These are phyloP conservation scores for Leptatherina wallacei DNA, from an alignment of 2,797 vertebrate species.

Conservation along the genomic window DNA sequence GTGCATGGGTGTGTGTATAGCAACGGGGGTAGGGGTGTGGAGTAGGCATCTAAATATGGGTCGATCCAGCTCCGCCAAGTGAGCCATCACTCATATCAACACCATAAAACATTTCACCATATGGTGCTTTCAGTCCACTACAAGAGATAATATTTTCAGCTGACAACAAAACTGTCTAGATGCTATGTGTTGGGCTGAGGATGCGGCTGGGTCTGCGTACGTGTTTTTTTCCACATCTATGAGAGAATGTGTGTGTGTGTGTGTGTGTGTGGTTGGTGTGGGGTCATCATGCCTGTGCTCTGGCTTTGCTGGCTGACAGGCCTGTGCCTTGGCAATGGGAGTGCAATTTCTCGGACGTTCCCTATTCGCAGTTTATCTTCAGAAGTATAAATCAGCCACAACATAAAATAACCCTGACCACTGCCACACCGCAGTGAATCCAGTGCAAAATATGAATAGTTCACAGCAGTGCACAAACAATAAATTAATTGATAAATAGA, in stretches of 20 bases:
- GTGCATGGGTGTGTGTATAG: conserved; percentile 32
- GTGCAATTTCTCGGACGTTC: conserved; percentile 73
- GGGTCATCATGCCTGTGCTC: conserved; percentile 59
- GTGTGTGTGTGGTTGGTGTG: conserved; percentile 18
- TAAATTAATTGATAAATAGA: neutral
- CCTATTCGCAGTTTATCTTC: conserved; percentile 80
- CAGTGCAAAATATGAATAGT: conserved; percentile 51
- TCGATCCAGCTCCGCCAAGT: conserved; percentile 81
- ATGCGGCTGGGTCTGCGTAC: conserved; percentile 18
- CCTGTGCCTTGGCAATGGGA: conserved; percentile 67
- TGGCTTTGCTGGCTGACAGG: conserved; percentile 75
- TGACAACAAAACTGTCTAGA: conserved; percentile 82
- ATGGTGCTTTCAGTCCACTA: conserved; percentile 84
- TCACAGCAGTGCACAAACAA: conserved; percentile 50
- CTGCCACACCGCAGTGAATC: conserved; percentile 9
- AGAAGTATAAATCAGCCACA: conserved; percentile 72
- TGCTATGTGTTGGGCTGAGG: conserved; percentile 68
- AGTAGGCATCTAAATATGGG: conserved; percentile 77
- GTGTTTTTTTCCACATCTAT: conserved; percentile 31
- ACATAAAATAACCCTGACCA: conserved; percentile 47
- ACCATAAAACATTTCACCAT: conserved; percentile 82
- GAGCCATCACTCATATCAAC: conserved; percentile 84
- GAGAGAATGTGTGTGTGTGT: conserved; percentile 8
- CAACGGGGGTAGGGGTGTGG: conserved; percentile 25
- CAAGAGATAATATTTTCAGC: conserved; percentile 82